Base-by-base conservation (phyloP, 2,113 vertebrate genomes). In the Oncorhynchus tshawytscha region DNA sequence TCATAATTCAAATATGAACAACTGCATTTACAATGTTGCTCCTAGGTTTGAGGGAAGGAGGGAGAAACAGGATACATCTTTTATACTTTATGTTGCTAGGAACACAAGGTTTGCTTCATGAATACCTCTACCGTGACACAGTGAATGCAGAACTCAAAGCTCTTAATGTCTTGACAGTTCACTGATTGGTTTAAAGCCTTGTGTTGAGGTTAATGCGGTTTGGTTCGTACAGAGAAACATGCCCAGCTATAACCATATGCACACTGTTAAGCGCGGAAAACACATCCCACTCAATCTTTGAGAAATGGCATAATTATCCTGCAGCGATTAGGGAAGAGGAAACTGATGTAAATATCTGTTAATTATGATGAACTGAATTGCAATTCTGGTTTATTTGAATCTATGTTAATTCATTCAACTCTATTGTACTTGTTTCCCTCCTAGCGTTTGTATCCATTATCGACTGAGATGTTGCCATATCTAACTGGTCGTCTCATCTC, bases 51-150 rank as follows among this genome's bases (percentile, higher is more conserved):
- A 66, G 13, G 16, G 51, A 54, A 16, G 51, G 51, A 54, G 51
- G 16, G 16, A 54, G 5, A 16, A 48, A 45, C 39, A 11, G 39
- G 31, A 70, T 29, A 39, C 22, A 71, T 15, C 27, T 15, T 48
- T 71, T 59, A 66, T 24, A 57, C n/a, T 39, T 49, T 82, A 84
- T 82, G 91, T 91, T 92, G 91, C 91, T 91, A 92, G 88, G 90
- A 87, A 79, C 78, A 90, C 89, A 85, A 84, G 20, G 74, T 16
- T 82, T 86, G 74, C n/a, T 82, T 85, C 79, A 77, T 85, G 80
- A 86, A 87, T 86, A 88, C 79, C 83, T 75, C 69, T 76, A 72
- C 77, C 78, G 78, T 45, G 39, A 45, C 9, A 45, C 39, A 3
- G 39, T 72, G 83, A 71, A 74, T 78, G 72, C 75, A 79, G 78